Evolutionary conservation across 2,888 invertebrate species (phyloP), one percentile per base, ranked within the genome.

Genomic region (Standfussiana lucernea): DNA sequence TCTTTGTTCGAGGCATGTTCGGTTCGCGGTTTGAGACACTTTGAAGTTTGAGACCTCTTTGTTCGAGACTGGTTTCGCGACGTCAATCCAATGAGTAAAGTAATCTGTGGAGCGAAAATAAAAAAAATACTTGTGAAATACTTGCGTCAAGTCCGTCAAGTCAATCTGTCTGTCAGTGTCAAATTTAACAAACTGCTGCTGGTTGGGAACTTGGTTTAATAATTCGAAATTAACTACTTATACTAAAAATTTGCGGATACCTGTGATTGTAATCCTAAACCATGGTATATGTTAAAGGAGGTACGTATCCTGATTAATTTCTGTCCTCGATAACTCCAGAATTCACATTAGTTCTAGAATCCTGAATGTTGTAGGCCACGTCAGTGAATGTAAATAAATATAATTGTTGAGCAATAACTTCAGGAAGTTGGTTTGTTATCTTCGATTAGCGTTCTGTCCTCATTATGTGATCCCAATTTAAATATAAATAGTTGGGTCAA

Each of bases 261-360:
- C 47, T 59, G 59, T 74, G 35, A 73, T 69, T 59, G n/a, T 10
- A 61, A 61, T 21, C n/a, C 32, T 24, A 37, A 72, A 83, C 56
- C 24, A 94, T 94, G 94, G 94, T 93, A 24, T 94, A 94, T 76
- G 91, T 94, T 15, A 93, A 91, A 89, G 91, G 91, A 88, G 94
- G 94, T 93, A 90, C 80, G 84, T 75, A 73, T 28, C 42, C 0
- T 47, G 28, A 35, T 40, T 73, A 8, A 42, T 56, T 66, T 61
- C 1, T 61, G 18, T 37, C 13, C 7, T 56, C 21, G 10, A 24
- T 42, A 11, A 24, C 6, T 59, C 24, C n/a, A 4, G 40, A 32
- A 24, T 64, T 72, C 15, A 21, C 3, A 50, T 37, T 24, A 28
- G 24, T 75, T 77, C 77, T 72, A 75, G 75, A 82, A 75, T 64